Conservation (phyloP, 2,888 invertebrate genomes). For the Cryptus armator region DNA sequence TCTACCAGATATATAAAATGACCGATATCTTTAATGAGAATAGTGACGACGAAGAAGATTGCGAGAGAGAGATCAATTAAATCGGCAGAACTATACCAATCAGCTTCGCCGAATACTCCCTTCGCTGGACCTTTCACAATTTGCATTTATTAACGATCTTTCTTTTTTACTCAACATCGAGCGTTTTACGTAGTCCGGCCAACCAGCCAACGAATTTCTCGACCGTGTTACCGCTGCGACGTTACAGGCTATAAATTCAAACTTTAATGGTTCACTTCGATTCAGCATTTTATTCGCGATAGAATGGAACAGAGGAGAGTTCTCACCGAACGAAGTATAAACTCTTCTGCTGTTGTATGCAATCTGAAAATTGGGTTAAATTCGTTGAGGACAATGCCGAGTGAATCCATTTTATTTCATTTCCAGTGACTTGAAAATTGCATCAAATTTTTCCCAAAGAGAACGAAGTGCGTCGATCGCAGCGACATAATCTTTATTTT, state of each 20-base stretch:
- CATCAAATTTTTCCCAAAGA: too few species aligned
- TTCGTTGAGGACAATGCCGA: too few species aligned
- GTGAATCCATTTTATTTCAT: too few species aligned
- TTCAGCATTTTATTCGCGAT: slow-evolving; percentile 11
- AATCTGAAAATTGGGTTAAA: too few species aligned
- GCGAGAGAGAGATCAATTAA: slow-evolving; percentile 23
- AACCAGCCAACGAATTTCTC: slow-evolving; percentile 7
- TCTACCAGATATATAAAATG: background rate
- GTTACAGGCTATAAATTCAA: slow-evolving; percentile 14
- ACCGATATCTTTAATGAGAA: slow-evolving; percentile 25
- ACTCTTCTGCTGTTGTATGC: too few species aligned
- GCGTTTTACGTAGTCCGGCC: background rate
- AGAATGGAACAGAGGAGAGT: background rate
- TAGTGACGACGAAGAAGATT: slow-evolving; percentile 22
- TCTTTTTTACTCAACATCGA: slow-evolving; percentile 2
- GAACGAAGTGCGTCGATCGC: too few species aligned
- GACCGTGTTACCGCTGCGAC: background rate
- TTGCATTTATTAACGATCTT: slow-evolving; percentile 54
- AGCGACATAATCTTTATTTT: too few species aligned
- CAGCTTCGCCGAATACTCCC: background rate
- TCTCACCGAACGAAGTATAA: too few species aligned
- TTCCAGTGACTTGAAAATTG: too few species aligned
- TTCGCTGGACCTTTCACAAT: slow-evolving; percentile 42
- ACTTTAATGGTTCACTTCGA: slow-evolving; percentile 20
- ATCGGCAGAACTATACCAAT: slow-evolving; percentile 18